phyloP scores from a whole-genome alignment of 2,888 invertebrate genomes.

The Clistopyga incitator region DNA sequence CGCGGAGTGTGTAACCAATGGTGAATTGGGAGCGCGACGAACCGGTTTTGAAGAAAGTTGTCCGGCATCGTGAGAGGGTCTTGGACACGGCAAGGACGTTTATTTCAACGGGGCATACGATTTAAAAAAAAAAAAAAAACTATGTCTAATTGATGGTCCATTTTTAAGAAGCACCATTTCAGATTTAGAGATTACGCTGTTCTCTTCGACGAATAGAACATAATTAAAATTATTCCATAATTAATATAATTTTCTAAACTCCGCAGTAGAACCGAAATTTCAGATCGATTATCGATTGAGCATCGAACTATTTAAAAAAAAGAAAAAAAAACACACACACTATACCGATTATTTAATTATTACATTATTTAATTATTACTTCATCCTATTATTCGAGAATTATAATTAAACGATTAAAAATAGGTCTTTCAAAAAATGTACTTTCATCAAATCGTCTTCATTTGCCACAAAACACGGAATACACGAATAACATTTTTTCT shows the following conservation, averaged over 20 bases:
- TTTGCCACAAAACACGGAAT: neutral
- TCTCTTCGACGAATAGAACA: too few relatives aligned
- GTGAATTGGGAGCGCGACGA: conserved; percentile 58
- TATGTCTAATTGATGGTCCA: conserved; percentile 18
- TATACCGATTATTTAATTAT: too few relatives aligned
- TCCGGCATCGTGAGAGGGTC: conserved; percentile 49
- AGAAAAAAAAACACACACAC: too few relatives aligned
- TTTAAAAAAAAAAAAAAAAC: neutral
- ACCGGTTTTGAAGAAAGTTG: conserved; percentile 78
- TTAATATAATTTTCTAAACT: neutral
- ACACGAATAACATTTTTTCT: neutral
- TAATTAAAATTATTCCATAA: neutral
- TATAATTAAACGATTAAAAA: too few relatives aligned
- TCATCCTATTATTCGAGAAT: too few relatives aligned
- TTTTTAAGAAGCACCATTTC: neutral
- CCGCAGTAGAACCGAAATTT: too few relatives aligned
- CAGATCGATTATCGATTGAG: too few relatives aligned
- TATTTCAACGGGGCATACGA: conserved; percentile 10
- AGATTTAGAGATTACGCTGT: neutral
- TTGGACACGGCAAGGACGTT: conserved; percentile 57
- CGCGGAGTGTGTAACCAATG: conserved; percentile 28
- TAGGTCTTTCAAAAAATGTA: too few relatives aligned
- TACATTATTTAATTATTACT: too few relatives aligned
- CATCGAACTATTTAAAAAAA: too few relatives aligned
- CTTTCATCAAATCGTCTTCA: too few relatives aligned